phyloP scores from a whole-genome alignment of 2,888 invertebrate genomes.

The Nemotelus pantherinus region DNA sequence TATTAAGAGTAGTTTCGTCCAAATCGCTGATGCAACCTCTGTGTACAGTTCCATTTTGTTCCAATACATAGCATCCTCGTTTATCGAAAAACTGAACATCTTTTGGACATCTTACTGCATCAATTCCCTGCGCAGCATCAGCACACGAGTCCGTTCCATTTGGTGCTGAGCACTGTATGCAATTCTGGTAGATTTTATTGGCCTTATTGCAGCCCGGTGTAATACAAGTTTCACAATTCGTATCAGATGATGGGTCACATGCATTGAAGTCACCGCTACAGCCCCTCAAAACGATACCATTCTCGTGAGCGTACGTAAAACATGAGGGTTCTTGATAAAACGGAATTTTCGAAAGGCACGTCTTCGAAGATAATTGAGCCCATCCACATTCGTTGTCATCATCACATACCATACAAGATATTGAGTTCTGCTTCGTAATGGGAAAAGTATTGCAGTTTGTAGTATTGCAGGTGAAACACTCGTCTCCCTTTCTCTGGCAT shows the following conservation, averaged over 20 bases:
- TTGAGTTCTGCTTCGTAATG: background rate
- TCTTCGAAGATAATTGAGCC: conserved; percentile 20
- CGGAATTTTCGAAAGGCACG: background rate
- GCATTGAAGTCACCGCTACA: conserved; percentile 3
- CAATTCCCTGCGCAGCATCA: conserved; percentile 41
- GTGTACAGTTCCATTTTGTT: background rate
- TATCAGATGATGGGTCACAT: background rate
- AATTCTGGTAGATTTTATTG: conserved; percentile 47
- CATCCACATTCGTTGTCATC: conserved; percentile 15
- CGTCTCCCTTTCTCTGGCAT: background rate
- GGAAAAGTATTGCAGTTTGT: conserved; percentile 16
- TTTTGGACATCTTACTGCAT: conserved; percentile 46
- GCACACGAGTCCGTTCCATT: conserved; percentile 47
- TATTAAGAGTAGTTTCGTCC: background rate
- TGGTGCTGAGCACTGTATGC: conserved; percentile 51
- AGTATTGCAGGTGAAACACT: background rate
- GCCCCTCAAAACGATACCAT: background rate
- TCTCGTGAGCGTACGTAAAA: background rate
- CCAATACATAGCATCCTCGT: conserved; percentile 30
- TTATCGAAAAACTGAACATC: conserved; percentile 42
- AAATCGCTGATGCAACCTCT: conserved; percentile 23
- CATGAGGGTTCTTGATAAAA: conserved; percentile 4
- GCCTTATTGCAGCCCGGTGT: conserved; percentile 6
- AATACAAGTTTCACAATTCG: conserved; percentile 17
- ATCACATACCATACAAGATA: conserved; percentile 12